Conservation (phyloP, 2,113 vertebrate species). For the Cyprinodon variegatus region DNA sequence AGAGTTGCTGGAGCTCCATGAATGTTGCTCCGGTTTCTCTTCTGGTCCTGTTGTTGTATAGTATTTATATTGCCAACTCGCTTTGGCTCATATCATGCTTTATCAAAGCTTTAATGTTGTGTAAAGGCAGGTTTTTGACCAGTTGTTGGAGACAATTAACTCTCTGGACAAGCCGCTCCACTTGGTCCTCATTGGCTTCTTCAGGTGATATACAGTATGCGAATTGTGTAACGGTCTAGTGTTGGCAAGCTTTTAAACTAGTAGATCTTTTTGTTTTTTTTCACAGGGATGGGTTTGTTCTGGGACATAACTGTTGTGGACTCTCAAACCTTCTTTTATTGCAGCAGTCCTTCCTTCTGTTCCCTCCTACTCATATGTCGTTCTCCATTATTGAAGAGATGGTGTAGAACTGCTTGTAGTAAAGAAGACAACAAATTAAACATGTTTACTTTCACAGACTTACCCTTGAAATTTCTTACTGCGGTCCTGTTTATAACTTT, state of each 20-base stretch:
- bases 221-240: too few species aligned
- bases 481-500: conserved; percentile 24
- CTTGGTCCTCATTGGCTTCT: neutral
- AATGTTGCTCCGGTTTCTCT: too few species aligned
- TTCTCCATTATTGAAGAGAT: neutral
- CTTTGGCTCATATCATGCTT: too few species aligned
- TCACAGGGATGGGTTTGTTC: neutral
- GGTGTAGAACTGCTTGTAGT: neutral
- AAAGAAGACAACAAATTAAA: neutral
- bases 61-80: too few species aligned
- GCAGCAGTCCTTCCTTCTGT: neutral
- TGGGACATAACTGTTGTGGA: neutral
- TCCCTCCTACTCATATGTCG: neutral
- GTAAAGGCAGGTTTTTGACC: too few species aligned
- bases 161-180: too few species aligned
- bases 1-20: too few species aligned
- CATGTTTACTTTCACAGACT: neutral
- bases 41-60: too few species aligned
- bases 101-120: too few species aligned
- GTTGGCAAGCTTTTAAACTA: neutral
- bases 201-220: neutral
- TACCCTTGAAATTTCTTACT: conserved; percentile 23
- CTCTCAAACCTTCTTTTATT: neutral
- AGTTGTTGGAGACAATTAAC: too few species aligned
- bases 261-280: neutral